Base-by-base conservation (phyloP, 37 sponge, comb jelly and placozoan species). In the Aplysina aerophoba region DNA sequence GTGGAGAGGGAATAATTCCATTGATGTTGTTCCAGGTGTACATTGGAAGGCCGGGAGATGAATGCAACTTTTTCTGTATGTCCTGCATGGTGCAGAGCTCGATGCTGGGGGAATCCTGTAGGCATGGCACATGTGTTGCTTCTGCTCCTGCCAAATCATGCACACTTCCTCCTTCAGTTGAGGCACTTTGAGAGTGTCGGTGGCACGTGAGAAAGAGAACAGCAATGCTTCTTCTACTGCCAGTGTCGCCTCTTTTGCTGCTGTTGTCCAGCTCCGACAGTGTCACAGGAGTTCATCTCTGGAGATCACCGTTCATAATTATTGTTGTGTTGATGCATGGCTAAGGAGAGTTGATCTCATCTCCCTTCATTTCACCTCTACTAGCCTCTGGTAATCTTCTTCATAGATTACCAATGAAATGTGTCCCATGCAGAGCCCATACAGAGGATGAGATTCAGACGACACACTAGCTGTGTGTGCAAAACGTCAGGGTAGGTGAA, bases 401-500 rank as follows among this genome's bases (percentile, higher is more conserved):
- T 33, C 81, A 69, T 54, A 87, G n/a, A 88, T 74, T 33, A 33
- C 19, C 0, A 8, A 11, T 0, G 88, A 88, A 6, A 88, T 55
- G 0, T 35, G 30, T 0, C 80, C 57, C 89, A 89, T 79, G 80
- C 78, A 83, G 4, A 59, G 3, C 13, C 84, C 85, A 79, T 89
- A 84, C 0, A 85, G 81, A 4, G 90, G 90, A 55, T 89, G 90
- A 27, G 85, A 81, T 74, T 89, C 85, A 22, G n/a, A n/a, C n/a
- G n/a, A n/a, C n/a, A n/a, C n/a, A n/a, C n/a, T n/a, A n/a, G n/a
- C n/a, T n/a, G n/a, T n/a, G n/a, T n/a, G n/a, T n/a, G n/a, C n/a
- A n/a, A n/a, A n/a, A n/a, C n/a, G n/a, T n/a, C n/a, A n/a, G n/a
- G n/a, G n/a, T n/a, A n/a, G n/a, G n/a, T n/a, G n/a, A n/a, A n/a